These are phyloP conservation scores for Lasioglossum calceatum DNA, from an alignment of 2,888 invertebrate species.

Conservation along the genomic window DNA sequence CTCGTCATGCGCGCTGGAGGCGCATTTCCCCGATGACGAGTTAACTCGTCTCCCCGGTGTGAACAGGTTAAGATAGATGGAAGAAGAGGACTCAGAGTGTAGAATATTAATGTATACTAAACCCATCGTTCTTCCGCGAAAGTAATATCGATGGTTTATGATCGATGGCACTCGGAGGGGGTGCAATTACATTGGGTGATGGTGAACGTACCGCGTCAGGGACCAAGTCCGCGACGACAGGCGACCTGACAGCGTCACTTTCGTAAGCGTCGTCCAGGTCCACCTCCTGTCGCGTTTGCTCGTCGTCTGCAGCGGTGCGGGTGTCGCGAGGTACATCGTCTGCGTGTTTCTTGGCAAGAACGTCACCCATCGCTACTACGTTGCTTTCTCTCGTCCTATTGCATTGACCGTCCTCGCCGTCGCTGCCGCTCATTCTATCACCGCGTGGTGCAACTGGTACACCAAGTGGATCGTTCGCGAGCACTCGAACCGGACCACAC, in stretches of 20 bases:
- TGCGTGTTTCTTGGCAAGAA: constrained; percentile 77
- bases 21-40: not conserved
- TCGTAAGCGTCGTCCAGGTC: constrained; percentile 62
- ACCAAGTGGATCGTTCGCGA: constrained; percentile 34
- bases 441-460: constrained; percentile 31
- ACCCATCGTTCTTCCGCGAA: not conserved
- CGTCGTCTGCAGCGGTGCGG: constrained; percentile 35
- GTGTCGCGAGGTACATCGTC: constrained; percentile 55
- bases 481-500: constrained; percentile 20
- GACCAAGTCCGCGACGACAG: constrained; percentile 55
- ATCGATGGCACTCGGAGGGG: constrained; percentile 4
- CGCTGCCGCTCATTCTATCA: constrained; percentile 75
- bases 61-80: not conserved
- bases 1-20: not conserved
- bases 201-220: constrained; percentile 62
- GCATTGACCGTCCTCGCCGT: constrained; percentile 73
- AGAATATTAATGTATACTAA: not conserved
- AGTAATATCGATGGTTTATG: not conserved
- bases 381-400: constrained; percentile 75
- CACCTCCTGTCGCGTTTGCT: constrained; percentile 48
- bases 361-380: constrained; percentile 81
- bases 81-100: not conserved
- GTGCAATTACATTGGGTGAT: not conserved
- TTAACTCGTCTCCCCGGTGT: not conserved
- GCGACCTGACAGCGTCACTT: constrained; percentile 62